These are phyloP conservation scores for Podiceps cristatus DNA, from an alignment of 2,113 vertebrate genomes.

Conservation along the genomic window DNA sequence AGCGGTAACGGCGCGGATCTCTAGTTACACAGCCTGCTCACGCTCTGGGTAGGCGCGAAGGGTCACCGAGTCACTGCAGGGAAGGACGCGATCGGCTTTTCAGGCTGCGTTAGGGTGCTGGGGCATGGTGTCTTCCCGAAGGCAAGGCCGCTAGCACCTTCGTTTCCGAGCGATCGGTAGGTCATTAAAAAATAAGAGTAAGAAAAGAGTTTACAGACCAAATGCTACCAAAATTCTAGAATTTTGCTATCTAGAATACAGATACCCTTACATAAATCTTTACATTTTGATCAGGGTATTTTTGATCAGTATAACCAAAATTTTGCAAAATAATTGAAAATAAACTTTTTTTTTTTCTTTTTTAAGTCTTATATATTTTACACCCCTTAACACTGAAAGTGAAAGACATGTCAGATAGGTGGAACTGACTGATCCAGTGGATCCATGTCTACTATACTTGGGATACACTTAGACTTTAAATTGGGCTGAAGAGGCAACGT, in stretches of 20 bases:
- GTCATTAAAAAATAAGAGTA: not conserved
- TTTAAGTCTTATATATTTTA: not conserved
- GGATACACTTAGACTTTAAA: not conserved
- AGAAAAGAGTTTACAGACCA: not conserved
- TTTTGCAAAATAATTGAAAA: not conserved
- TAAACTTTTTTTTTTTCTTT: not conserved
- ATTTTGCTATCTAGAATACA: not conserved
- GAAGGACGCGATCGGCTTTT: constrained; percentile 42
- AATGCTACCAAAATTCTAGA: not conserved
- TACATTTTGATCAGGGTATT: not conserved
- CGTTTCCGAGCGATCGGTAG: not conserved
- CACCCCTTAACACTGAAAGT: not conserved
- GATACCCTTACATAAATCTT: not conserved
- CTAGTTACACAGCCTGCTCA: constrained; percentile 11
- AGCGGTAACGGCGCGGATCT: constrained; percentile 52
- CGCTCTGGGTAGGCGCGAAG: not conserved
- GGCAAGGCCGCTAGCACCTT: not conserved
- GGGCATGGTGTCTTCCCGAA: not conserved
- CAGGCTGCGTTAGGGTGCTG: not conserved
- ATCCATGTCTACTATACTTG: not conserved
- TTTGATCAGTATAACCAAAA: not conserved
- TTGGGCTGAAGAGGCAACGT: not conserved
- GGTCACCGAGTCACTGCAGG: constrained; percentile 36
- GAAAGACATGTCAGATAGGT: not conserved
- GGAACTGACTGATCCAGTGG: not conserved